Conservation (phyloP, 2,113 vertebrate genomes). For the Uria aalge region DNA sequence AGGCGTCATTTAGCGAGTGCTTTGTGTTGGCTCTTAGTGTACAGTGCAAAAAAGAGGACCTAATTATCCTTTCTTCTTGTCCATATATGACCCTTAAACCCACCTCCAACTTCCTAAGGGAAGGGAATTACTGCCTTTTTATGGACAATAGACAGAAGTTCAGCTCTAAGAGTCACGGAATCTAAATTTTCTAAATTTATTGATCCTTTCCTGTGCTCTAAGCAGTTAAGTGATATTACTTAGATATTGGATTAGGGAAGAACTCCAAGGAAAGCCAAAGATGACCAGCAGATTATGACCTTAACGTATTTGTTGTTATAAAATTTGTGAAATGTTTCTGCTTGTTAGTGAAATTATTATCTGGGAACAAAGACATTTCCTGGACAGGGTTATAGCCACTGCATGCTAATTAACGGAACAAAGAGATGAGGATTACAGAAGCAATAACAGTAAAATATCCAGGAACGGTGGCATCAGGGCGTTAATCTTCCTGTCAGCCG, state of each 20-base stretch:
- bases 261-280: neutral
- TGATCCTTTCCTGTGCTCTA: neutral
- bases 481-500: neutral
- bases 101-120: neutral
- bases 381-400: neutral
- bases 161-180: neutral
- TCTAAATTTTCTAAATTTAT: neutral
- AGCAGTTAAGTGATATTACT: neutral
- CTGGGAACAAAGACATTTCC: constrained; percentile 12
- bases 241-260: neutral
- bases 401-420: constrained; percentile 18
- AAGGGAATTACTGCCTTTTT: neutral
- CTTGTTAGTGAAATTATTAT: neutral
- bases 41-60: neutral
- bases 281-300: neutral
- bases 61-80: neutral
- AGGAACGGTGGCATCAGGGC: neutral
- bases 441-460: constrained; percentile 31
- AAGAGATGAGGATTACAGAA: constrained; percentile 9
- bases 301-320: neutral
- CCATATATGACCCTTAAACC: neutral
- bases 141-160: neutral
- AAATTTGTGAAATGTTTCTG: neutral
- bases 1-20: neutral
- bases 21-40: neutral